Percentiles rank a stretch among this genome's conserved stretches.
These are phyloP conservation scores for Tribolium madens DNA, from an alignment of 1,140 invertebrate species.

Conservation along the genomic window DNA sequence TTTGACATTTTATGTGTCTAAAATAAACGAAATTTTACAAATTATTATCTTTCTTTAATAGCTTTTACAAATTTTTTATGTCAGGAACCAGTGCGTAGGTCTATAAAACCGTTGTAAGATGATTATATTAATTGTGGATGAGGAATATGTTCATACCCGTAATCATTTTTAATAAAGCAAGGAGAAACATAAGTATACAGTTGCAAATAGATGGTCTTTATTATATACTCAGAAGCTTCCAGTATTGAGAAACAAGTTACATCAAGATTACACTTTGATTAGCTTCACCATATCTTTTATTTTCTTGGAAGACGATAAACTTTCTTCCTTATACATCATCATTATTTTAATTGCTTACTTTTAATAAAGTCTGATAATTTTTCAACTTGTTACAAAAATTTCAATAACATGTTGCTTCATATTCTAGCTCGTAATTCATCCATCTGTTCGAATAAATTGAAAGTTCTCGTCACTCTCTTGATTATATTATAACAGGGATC, in stretches of 20 bases:
- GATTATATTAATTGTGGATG: conserved; percentile 2
- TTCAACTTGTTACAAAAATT: not conserved
- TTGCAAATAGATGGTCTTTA: not conserved
- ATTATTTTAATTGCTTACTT: not conserved
- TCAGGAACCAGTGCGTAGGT: not conserved
- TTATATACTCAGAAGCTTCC: not conserved
- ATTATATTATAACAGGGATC: not conserved
- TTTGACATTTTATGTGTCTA: too few species aligned
- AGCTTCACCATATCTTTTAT: not conserved
- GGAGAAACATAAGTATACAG: not conserved
- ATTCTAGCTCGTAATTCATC: not conserved
- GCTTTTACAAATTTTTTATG: not conserved
- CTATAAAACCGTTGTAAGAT: not conserved
- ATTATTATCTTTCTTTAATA: not conserved
- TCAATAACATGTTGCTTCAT: conserved; percentile 3
- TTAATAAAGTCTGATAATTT: not conserved
- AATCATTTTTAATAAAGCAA: conserved; percentile 2
- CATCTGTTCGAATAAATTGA: conserved; percentile 11
- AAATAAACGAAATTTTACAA: too few species aligned
- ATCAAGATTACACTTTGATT: not conserved
- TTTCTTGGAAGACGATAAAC: not conserved
- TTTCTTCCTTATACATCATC: not conserved
- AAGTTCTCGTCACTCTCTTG: not conserved
- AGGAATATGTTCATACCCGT: not conserved
- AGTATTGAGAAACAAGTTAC: not conserved